Conservation (phyloP, 2,113 vertebrate genomes). For the Syngnathus typhle region DNA sequence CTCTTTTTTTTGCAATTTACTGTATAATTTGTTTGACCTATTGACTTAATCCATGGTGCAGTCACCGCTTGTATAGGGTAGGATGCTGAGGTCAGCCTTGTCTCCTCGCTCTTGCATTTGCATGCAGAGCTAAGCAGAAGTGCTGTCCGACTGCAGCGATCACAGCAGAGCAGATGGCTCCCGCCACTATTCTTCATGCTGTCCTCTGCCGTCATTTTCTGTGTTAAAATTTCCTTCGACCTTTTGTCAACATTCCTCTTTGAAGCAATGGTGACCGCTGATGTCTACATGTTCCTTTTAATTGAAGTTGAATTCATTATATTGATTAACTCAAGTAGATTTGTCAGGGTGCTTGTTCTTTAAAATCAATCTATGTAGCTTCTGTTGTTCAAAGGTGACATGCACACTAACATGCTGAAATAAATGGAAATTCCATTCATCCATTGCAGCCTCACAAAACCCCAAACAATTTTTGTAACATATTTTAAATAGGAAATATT, state of each 20-base stretch:
- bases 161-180: slow-evolving; percentile 48
- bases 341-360: not conserved
- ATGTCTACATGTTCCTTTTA: not conserved
- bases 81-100: slow-evolving; percentile 30
- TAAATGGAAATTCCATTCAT: no score
- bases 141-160: slow-evolving; percentile 36
- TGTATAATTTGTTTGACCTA: not conserved
- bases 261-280: not conserved
- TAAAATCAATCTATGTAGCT: not conserved
- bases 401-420: no score
- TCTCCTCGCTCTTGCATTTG: slow-evolving; percentile 39
- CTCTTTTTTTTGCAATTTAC: no score
- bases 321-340: not conserved
- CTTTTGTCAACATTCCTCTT: not conserved
- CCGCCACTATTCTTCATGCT: slow-evolving; percentile 35
- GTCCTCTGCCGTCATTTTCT: slow-evolving; percentile 5
- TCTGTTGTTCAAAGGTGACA: not conserved
- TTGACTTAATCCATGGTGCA: not conserved
- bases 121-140: slow-evolving; percentile 20
- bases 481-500: no score
- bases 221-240: slow-evolving; percentile 3
- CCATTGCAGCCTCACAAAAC: no score
- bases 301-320: not conserved
- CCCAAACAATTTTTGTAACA: no score
- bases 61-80: not conserved